Evolutionary conservation across 2,888 invertebrate species (phyloP).

Genomic region (Graphium colonna): DNA sequence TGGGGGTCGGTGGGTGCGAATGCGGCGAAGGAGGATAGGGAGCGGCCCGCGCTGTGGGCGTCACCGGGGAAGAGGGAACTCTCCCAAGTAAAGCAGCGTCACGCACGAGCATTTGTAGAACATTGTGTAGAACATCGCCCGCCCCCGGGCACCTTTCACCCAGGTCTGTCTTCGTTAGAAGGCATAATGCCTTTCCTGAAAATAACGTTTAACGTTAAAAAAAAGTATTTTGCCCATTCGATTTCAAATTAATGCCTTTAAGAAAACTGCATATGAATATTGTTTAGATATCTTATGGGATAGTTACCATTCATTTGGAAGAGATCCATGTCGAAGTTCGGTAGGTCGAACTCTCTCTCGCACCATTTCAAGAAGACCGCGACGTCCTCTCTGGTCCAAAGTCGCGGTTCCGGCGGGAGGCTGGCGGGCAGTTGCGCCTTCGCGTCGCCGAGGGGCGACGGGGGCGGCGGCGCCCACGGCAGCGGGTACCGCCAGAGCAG

Average conservation of each 20-base stretch:
- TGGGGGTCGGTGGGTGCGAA: conserved; percentile 90
- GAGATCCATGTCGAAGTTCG: conserved; percentile 94
- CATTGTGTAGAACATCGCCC: conserved; percentile 96
- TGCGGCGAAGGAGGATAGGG: conserved; percentile 89
- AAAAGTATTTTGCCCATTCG: too few species aligned
- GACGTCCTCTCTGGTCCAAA: conserved; percentile 95
- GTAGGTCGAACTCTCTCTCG: conserved; percentile 94
- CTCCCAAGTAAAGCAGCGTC: conserved; percentile 89
- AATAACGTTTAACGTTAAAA: conserved; percentile 30
- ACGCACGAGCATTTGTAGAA: conserved; percentile 91
- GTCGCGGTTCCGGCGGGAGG: conserved; percentile 91
- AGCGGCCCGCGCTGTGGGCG: conserved; percentile 86
- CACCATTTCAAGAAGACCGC: conserved; percentile 93
- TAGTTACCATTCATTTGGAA: conserved; percentile 95
- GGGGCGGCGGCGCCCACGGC: conserved; percentile 84
- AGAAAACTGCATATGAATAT: too few species aligned
- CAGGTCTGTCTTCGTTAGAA: conserved; percentile 93
- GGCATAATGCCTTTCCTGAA: conserved; percentile 93
- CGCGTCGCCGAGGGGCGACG: conserved; percentile 88
- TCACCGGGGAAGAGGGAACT: conserved; percentile 90
- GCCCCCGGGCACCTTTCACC: conserved; percentile 95
- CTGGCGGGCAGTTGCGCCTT: conserved; percentile 92
- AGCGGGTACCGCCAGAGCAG: conserved; percentile 93
- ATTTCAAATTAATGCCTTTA: too few species aligned
- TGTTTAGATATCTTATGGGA: too few species aligned